phyloP scores from a whole-genome alignment of 92 coral and sea anemone species.

The Zoanthus sansibaricus region DNA sequence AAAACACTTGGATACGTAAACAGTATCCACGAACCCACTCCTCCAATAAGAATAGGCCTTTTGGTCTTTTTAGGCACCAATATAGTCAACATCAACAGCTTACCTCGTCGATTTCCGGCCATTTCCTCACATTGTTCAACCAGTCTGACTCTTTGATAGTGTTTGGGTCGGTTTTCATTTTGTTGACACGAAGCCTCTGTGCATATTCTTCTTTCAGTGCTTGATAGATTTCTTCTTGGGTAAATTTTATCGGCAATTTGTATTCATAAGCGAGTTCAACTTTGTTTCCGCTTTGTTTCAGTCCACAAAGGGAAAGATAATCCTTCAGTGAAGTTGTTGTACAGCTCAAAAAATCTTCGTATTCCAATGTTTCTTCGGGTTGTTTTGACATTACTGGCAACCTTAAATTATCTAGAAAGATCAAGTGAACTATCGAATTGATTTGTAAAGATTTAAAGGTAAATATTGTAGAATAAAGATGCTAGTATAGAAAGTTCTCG shows the following conservation, averaged over 20 bases:
- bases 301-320: slow-evolving; percentile 31
- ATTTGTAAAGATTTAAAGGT: slow-evolving; percentile 29
- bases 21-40: slow-evolving; percentile 42
- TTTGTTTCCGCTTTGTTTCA: slow-evolving; percentile 39
- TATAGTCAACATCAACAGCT: slow-evolving; percentile 39
- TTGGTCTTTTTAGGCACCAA: slow-evolving; percentile 29
- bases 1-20: slow-evolving; percentile 10
- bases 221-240: slow-evolving; percentile 23
- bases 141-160: slow-evolving; percentile 30
- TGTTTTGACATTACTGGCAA: slow-evolving; percentile 27
- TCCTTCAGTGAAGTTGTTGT: slow-evolving; percentile 38
- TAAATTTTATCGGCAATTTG: slow-evolving; percentile 32
- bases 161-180: slow-evolving; percentile 2
- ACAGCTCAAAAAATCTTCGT: slow-evolving; percentile 46
- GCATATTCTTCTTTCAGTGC: slow-evolving; percentile 33
- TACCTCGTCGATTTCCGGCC: slow-evolving; percentile 43
- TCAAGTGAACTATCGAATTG: slow-evolving; percentile 9
- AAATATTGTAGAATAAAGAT: slow-evolving; percentile 36
- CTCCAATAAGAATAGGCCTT: slow-evolving; percentile 35
- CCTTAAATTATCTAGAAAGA: slow-evolving; percentile 17
- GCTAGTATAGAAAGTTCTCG: slow-evolving; percentile 33
- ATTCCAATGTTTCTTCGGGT: slow-evolving; percentile 40
- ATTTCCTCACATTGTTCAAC: slow-evolving; percentile 28
- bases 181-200: slow-evolving; percentile 21
- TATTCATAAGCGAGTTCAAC: slow-evolving; percentile 38